Evolutionary conservation across 2,113 vertebrate species (phyloP), one percentile per base, ranked within the genome.

Genomic region (Scomber colias): DNA sequence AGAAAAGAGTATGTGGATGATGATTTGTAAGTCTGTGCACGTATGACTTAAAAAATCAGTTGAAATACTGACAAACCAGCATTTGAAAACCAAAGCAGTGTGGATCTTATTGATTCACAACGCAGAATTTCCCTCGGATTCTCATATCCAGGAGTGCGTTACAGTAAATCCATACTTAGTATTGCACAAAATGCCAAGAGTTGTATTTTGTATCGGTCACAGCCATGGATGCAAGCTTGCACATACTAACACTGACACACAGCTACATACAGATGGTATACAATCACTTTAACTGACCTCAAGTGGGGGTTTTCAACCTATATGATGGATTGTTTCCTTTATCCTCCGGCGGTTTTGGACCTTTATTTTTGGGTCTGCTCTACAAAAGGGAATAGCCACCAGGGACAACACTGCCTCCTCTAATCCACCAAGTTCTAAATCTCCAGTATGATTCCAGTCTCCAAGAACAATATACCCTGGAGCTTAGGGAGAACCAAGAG

Each of bases 271-370:
- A 46, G 40, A 74, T 56, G 64, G 45, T 46, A 31, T 40, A 53
- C 49, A 21, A 76, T 79, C 69, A 81, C 81, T 86, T 78, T 65
- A 90, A 85, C 87, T 92, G 91, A 89, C 91, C 77, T n/a, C 88
- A 78, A 83, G 71, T 70, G 68, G 64, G 71, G 44, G 67, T 77
- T 84, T 74, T 46, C 69, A 76, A 80, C 73, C 55, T 12, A 21
- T 60, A 76, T 94, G 93, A 94, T 95, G 89, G 92, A 95, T 95
- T 74, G 89, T 85, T 89, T 91, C 82, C 77, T 54, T 86, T 90
- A 90, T 92, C 84, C 87, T 88, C 80, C 2, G 40, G 85, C 83
- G 88, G 83, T 86, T 93, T 91, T 71, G 75, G 87, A 91, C 79
- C 89, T 86, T 90, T 91, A 87, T 93, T 92, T 91, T 94, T 85